These are phyloP conservation scores for Drosophila ustulata DNA, from an alignment of 2,888 invertebrate genomes.

Conservation along the genomic window DNA sequence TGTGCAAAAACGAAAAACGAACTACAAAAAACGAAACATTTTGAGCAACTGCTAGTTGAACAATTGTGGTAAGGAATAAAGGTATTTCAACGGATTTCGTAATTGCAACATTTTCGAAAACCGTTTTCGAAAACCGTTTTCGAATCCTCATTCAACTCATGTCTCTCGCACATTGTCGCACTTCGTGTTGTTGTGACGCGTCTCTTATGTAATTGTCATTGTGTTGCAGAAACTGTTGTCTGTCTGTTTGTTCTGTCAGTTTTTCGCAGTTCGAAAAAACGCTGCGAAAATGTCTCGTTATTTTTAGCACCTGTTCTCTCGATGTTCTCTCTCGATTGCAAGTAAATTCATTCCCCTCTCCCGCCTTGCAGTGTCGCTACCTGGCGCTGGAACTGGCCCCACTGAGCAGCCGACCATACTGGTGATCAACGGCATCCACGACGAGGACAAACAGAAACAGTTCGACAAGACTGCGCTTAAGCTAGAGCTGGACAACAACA, in stretches of 20 bases:
- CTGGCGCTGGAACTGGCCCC: conserved; percentile 83
- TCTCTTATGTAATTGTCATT: conserved; percentile 71
- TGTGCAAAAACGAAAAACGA: conserved; percentile 42
- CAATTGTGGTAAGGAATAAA: conserved; percentile 57
- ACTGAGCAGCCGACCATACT: conserved; percentile 83
- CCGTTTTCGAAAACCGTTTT: conserved; percentile 8
- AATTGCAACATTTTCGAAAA: conserved; percentile 55
- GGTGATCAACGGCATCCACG: conserved; percentile 81
- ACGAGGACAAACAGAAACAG: conserved; percentile 45
- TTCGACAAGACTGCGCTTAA: conserved; percentile 42
- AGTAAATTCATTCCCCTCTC: conserved; percentile 3
- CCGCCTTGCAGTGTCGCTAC: conserved; percentile 83
- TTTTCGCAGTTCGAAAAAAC: conserved; percentile 1
- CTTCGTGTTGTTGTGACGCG: conserved; percentile 21
- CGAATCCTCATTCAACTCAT: conserved; percentile 20
- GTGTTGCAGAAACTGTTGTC: conserved; percentile 47
- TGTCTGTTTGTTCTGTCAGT: conserved; percentile 14
- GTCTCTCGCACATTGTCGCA: conserved; percentile 16
- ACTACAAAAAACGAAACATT: conserved; percentile 38
- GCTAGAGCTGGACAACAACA: conserved; percentile 45
- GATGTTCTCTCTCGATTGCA: neutral
- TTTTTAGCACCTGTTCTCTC: conserved; percentile 72
- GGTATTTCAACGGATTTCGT: conserved; percentile 54
- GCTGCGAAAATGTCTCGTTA: conserved; percentile 51
- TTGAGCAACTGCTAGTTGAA: conserved; percentile 15